phyloP scores from a whole-genome alignment of 1,140 invertebrate species.

The Caerostris darwini region DNA sequence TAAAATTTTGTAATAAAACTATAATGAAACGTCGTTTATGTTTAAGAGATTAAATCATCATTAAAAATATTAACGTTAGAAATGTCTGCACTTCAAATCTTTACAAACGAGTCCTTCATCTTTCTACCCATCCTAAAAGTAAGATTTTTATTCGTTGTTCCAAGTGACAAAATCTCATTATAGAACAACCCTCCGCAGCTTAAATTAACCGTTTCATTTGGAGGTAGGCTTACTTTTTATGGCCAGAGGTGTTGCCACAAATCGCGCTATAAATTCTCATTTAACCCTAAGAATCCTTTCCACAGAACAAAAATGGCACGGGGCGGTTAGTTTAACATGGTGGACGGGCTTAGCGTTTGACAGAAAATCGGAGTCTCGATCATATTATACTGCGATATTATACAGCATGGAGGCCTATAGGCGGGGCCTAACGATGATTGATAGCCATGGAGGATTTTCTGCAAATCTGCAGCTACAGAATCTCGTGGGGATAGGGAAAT shows the following conservation, averaged over 20 bases:
- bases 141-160: not conserved
- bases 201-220: slow-evolving; percentile 23
- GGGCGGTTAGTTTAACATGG: not conserved
- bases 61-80: too few species aligned
- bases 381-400: slow-evolving; percentile 70
- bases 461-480: slow-evolving; percentile 42
- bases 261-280: slow-evolving; percentile 47
- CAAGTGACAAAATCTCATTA: not conserved
- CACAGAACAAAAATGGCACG: slow-evolving; percentile 42
- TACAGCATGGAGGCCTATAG: slow-evolving; percentile 39
- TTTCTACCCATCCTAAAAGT: not conserved
- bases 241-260: slow-evolving; percentile 1
- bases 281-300: slow-evolving; percentile 20
- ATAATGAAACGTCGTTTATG: too few species aligned
- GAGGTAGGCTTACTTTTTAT: not conserved
- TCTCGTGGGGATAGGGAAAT: not conserved
- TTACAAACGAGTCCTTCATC: too few species aligned
- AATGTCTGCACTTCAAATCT: too few species aligned
- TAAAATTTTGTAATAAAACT: too few species aligned
- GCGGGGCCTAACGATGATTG: slow-evolving; percentile 64
- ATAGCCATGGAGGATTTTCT: slow-evolving; percentile 53
- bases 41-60: too few species aligned
- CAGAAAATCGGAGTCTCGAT: slow-evolving; percentile 49
- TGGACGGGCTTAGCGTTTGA: slow-evolving; percentile 34
- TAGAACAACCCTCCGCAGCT: not conserved